Conservation (phyloP, 1,140 invertebrate species). For the Apis mellifera region Amel_HAv3.1 CM009936.2:16324001-16324500, state of each 20-base stretch:
- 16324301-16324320: slow-evolving; percentile 42
- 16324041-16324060: slow-evolving; percentile 13
- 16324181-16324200: too few relatives aligned
- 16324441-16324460: slow-evolving; percentile 16
- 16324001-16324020: slow-evolving; percentile 33
- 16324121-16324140: slow-evolving; percentile 16
- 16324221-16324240: slow-evolving; percentile 43
- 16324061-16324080: slow-evolving; percentile 11
- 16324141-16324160: slow-evolving; percentile 30
- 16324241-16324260: slow-evolving; percentile 18
- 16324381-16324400: slow-evolving; percentile 54
- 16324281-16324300: slow-evolving; percentile 39
- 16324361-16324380: slow-evolving; percentile 56
- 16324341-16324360: slow-evolving; percentile 52
- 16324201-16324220: too few relatives aligned
- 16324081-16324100: slow-evolving; percentile 15
- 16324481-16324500: neutral
- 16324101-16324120: neutral
- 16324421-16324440: slow-evolving; percentile 39
- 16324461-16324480: slow-evolving; percentile 9
- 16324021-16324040: slow-evolving; percentile 36
- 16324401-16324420: slow-evolving; percentile 51
- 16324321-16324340: slow-evolving; percentile 47
- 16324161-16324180: neutral
- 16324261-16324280: slow-evolving; percentile 52